Conservation (phyloP, 1,140 invertebrate species). For the Lasioglossum baleicum region DNA sequence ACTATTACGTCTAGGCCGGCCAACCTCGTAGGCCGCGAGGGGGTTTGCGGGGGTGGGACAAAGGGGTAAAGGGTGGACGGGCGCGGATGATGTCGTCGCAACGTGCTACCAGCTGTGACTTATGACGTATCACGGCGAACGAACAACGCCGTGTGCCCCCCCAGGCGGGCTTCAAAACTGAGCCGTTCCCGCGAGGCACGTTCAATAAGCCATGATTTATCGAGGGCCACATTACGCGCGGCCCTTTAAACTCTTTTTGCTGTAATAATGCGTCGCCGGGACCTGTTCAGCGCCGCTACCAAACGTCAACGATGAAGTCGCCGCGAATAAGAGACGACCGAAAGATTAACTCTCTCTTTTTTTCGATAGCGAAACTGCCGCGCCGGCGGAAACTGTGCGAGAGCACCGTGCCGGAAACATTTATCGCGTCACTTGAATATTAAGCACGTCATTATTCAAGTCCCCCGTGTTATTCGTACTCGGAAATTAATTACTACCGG, state of each 20-base stretch:
- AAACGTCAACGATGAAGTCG: conserved; percentile 23
- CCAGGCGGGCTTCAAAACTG: conserved; percentile 61
- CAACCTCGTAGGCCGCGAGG: conserved; percentile 44
- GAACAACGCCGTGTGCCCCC: conserved; percentile 49
- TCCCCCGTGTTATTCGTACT: too few relatives aligned
- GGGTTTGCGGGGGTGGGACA: conserved; percentile 17
- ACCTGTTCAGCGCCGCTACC: conserved; percentile 18
- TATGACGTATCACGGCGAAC: conserved; percentile 72
- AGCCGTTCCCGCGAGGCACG: conserved; percentile 37
- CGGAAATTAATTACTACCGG: too few relatives aligned
- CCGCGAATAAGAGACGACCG: not conserved
- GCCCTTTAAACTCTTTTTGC: conserved; percentile 58
- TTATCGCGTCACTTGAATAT: too few relatives aligned
- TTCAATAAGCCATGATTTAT: conserved; percentile 70
- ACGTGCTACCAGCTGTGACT: conserved; percentile 76
- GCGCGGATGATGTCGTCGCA: conserved; percentile 69
- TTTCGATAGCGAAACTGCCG: too few relatives aligned
- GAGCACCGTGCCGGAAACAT: too few relatives aligned
- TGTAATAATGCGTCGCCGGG: conserved; percentile 43
- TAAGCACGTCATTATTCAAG: too few relatives aligned
- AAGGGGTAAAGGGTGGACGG: conserved; percentile 26
- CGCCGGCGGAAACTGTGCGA: too few relatives aligned
- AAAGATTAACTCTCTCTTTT: conserved; percentile 19
- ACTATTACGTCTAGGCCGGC: conserved; percentile 69
- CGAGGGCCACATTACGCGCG: conserved; percentile 40